Conservation (phyloP, 2,113 vertebrate genomes). For the Semnornis frantzii region DNA sequence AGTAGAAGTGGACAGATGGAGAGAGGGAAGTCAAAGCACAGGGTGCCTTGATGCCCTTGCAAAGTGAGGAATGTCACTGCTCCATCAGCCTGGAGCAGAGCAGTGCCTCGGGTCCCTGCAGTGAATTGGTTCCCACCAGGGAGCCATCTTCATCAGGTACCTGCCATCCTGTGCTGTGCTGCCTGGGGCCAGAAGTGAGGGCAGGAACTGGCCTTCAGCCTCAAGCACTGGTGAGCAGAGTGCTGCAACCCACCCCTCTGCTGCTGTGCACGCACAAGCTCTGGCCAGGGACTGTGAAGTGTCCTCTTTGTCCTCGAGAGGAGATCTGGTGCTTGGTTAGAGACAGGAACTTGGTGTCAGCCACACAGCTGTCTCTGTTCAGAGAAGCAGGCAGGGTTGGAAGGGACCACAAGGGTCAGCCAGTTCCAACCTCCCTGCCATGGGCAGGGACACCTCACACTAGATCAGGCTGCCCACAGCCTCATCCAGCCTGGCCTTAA, state of each 20-base stretch:
- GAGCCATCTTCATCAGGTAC: not conserved
- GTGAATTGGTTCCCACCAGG: not conserved
- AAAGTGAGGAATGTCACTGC: no score
- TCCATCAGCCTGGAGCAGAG: not conserved
- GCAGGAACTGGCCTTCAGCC: not conserved
- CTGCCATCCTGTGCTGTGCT: not conserved
- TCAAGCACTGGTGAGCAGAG: not conserved
- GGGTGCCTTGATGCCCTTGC: not conserved
- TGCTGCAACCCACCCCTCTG: not conserved
- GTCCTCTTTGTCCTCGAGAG: not conserved
- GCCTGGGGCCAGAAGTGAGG: not conserved
- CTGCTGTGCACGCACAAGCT: not conserved
- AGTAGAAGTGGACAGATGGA: not conserved
- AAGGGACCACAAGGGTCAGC: no score
- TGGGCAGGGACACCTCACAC: no score
- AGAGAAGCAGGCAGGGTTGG: no score
- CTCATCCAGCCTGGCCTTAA: no score
- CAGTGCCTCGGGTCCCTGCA: not conserved
- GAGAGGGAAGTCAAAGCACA: not conserved
- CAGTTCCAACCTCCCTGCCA: no score
- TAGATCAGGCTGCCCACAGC: no score
- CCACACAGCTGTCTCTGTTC: not conserved
- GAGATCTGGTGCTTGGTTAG: not conserved
- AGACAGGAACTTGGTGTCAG: not conserved
- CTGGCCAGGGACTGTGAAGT: fast-evolving